A percentile compares a stretch with the other conserved stretches of the same genome.
Evolutionary conservation across 2,888 invertebrate species (phyloP).

Genomic region (Microplitis deprimator): DNA sequence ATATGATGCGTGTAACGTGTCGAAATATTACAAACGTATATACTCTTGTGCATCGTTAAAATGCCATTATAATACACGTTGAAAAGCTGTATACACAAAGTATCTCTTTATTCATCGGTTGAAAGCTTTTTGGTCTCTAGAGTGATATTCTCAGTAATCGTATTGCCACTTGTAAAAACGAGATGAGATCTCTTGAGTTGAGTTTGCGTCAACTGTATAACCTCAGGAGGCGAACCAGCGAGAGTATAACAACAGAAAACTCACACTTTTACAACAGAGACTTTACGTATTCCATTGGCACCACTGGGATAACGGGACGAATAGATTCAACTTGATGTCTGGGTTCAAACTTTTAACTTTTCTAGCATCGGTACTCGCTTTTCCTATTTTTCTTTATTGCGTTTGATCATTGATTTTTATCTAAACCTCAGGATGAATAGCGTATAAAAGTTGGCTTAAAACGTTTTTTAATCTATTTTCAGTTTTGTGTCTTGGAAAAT

Average conservation of each 20-base stretch:
- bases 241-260: slow-evolving; percentile 12
- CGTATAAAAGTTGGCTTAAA: slow-evolving; percentile 42
- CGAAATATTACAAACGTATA: slow-evolving; percentile 10
- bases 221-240: background rate
- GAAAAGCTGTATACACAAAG: background rate
- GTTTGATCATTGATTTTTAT: slow-evolving; percentile 10
- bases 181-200: slow-evolving; percentile 4
- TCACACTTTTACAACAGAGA: slow-evolving; percentile 1
- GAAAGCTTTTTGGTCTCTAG: slow-evolving; percentile 12
- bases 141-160: slow-evolving; percentile 16
- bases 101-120: slow-evolving; percentile 3
- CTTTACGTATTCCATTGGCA: slow-evolving; percentile 29
- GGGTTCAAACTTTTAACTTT: slow-evolving; percentile 4
- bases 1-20: background rate
- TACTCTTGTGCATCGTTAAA: slow-evolving; percentile 6
- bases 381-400: background rate
- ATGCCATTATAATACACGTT: background rate
- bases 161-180: slow-evolving; percentile 20
- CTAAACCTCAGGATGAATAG: background rate
- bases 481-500: slow-evolving; percentile 32
- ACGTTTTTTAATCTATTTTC: slow-evolving; percentile 48
- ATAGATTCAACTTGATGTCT: slow-evolving; percentile 22
- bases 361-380: background rate
- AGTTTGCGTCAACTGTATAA: slow-evolving; percentile 2
- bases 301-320: slow-evolving; percentile 26